These are phyloP conservation scores for Pocillopora meandrina DNA, from an alignment of 92 coral and sea anemone genomes.

Conservation along the genomic window DNA sequence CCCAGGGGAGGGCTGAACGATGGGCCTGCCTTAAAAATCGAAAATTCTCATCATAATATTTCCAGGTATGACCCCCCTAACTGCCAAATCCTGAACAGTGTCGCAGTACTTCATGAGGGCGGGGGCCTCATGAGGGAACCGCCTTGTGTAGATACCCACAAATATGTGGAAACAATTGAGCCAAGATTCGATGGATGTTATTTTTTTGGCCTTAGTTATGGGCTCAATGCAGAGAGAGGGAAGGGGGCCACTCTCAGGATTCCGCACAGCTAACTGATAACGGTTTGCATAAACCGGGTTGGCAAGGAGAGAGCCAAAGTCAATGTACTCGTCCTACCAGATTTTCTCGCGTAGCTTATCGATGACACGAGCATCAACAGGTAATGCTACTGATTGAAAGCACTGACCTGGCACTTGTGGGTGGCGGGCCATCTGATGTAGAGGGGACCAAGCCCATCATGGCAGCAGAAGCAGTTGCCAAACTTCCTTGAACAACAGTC, in stretches of 20 bases:
- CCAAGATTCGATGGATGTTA: constrained; percentile 42
- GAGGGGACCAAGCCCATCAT: constrained; percentile 16
- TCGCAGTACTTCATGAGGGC: constrained; percentile 67
- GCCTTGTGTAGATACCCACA: constrained; percentile 47
- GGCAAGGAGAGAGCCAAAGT: constrained; percentile 21
- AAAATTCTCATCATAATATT: constrained; percentile 61
- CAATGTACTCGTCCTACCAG: constrained; percentile 49
- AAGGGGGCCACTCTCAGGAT: constrained; percentile 20
- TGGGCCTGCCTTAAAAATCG: constrained; percentile 59
- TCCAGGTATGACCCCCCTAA: constrained; percentile 67
- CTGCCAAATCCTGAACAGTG: constrained; percentile 56
- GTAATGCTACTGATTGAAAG: constrained; percentile 19
- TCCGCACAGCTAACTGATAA: constrained; percentile 28
- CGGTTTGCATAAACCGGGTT: constrained; percentile 18
- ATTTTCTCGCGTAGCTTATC: constrained; percentile 33
- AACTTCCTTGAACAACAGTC: constrained; percentile 10
- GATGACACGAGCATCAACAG: constrained; percentile 34
- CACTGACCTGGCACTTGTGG: constrained; percentile 13
- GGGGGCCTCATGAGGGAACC: constrained; percentile 66
- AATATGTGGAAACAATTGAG: constrained; percentile 32
- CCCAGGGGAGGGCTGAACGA: constrained; percentile 48
- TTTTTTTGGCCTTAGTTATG: constrained; percentile 14
- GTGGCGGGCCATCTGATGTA: neutral
- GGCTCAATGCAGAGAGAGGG: constrained; percentile 55
- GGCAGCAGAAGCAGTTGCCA: neutral